These are phyloP conservation scores for Sapajus apella DNA, from an alignment of 2,113 vertebrate genomes.

Conservation along the genomic window DNA sequence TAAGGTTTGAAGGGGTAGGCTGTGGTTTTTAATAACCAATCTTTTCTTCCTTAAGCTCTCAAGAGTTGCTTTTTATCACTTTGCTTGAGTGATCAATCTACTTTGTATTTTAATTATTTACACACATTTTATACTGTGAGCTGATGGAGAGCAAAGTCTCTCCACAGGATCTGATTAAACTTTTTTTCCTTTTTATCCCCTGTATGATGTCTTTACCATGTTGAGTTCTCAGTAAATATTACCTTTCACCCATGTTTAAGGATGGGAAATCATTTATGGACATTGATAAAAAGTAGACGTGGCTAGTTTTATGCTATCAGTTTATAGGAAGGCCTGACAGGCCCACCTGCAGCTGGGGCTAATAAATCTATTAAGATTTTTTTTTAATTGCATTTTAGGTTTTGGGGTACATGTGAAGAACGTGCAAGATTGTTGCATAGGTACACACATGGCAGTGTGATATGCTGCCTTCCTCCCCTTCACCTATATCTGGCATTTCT, in stretches of 20 bases:
- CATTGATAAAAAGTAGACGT: neutral
- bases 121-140: neutral
- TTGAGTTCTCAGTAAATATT: neutral
- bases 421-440: no score
- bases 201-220: neutral
- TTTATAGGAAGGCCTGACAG: neutral
- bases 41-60: neutral
- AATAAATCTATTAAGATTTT: neutral
- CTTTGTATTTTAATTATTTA: neutral
- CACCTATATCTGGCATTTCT: no score
- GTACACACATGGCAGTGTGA: no score
- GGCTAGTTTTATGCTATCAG: neutral
- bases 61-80: neutral
- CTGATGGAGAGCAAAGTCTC: neutral
- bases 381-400: no score
- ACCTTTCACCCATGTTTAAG: neutral
- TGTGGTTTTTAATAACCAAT: neutral
- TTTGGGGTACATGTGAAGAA: no score
- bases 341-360: neutral
- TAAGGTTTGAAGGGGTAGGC: neutral
- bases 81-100: neutral
- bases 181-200: neutral
- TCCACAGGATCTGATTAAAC: neutral
- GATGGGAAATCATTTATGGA: neutral
- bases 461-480: no score